A percentile compares a stretch with the other conserved stretches of the same genome.
phyloP scores from a whole-genome alignment of 37 sponge, comb jelly and placozoan species.

The Haliclona indistincta region DNA sequence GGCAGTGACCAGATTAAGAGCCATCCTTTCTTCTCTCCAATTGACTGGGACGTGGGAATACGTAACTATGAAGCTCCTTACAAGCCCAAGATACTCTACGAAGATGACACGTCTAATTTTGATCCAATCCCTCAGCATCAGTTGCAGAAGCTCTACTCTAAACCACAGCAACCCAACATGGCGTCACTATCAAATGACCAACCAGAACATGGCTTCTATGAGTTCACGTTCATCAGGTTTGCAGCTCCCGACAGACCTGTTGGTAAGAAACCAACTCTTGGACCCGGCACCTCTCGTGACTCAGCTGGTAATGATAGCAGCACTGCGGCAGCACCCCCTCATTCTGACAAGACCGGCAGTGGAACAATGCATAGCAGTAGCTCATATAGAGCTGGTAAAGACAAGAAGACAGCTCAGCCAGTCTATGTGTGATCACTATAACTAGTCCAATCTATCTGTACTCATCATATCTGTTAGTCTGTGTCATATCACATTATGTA shows the following conservation, averaged over 20 bases:
- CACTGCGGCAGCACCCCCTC: no score
- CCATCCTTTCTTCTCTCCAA: constrained; percentile 85
- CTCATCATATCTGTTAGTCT: no score
- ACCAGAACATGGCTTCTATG: constrained; percentile 91
- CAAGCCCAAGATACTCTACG: constrained; percentile 81
- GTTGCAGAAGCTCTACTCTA: constrained; percentile 43
- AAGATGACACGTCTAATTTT: constrained; percentile 91
- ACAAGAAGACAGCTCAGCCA: no score
- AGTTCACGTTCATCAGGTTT: constrained; percentile 92
- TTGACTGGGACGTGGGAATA: constrained; percentile 87
- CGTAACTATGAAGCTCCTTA: constrained; percentile 88
- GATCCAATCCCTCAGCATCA: constrained; percentile 75
- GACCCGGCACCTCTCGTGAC: constrained; percentile 30
- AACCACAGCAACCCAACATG: no score
- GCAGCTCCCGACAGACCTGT: constrained; percentile 43
- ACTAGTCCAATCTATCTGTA: no score
- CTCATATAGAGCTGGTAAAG: no score
- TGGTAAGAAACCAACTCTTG: constrained; percentile 30
- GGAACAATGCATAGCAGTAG: no score
- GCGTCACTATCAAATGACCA: constrained; percentile 61
- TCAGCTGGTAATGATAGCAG: no score
- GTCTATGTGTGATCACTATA: no score
- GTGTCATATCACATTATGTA: no score
- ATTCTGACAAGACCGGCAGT: no score
- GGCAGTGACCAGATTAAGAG: constrained; percentile 83